A percentile compares a stretch with the other conserved stretches of the same genome.
These are phyloP conservation scores for Ophion ventricosus DNA, from an alignment of 2,888 invertebrate species.

Conservation along the genomic window DNA sequence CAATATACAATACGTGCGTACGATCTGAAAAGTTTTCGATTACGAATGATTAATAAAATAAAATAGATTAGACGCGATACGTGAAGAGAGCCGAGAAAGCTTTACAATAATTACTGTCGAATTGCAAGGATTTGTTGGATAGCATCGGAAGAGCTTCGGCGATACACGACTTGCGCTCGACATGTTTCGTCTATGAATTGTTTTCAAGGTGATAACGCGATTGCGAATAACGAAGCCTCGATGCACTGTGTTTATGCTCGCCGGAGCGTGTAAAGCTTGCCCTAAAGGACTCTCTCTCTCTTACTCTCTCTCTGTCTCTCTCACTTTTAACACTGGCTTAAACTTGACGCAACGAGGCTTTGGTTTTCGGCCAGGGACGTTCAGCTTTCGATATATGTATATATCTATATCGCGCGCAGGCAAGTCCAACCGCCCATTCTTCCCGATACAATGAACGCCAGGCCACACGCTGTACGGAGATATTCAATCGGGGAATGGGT, in stretches of 20 bases:
- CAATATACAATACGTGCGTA: neutral
- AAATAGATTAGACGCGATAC: too few species aligned
- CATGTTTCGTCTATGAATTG: conserved; percentile 24
- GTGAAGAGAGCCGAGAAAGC: too few species aligned
- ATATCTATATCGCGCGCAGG: neutral
- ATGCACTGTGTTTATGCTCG: conserved; percentile 43
- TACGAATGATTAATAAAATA: too few species aligned
- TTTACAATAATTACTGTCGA: neutral
- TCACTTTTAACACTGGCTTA: conserved; percentile 8
- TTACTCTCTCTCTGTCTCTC: neutral
- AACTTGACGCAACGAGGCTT: conserved; percentile 18
- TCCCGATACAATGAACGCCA: conserved; percentile 47
- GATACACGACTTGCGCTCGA: too few species aligned
- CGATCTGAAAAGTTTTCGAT: too few species aligned
- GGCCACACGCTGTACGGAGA: conserved; percentile 11
- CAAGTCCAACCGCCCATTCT: conserved; percentile 4
- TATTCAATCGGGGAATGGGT: conserved; percentile 61
- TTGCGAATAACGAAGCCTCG: conserved; percentile 24
- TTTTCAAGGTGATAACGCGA: conserved; percentile 40
- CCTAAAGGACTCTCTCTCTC: conserved; percentile 29
- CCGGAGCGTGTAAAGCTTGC: conserved; percentile 42
- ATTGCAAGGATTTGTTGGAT: neutral
- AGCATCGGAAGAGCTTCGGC: neutral
- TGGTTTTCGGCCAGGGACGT: conserved; percentile 21
- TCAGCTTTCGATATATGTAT: conserved; percentile 34